Percentiles rank a stretch among this genome's conserved stretches.
phyloP scores from a whole-genome alignment of 2,113 vertebrate genomes.

The Paracyprichromis sp. region DNA sequence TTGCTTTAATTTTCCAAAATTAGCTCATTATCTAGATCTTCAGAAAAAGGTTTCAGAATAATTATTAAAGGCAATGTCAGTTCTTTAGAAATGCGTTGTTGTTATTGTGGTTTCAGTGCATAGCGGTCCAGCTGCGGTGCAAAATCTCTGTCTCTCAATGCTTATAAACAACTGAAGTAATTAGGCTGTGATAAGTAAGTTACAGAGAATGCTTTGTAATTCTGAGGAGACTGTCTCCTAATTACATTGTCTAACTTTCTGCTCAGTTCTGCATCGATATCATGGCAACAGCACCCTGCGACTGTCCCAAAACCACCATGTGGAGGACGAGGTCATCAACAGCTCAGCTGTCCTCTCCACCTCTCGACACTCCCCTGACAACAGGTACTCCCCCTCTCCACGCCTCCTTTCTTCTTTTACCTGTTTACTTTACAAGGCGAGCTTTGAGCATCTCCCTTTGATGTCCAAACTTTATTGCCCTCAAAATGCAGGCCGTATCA shows the following conservation, averaged over 20 bases:
- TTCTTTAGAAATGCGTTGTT: background rate
- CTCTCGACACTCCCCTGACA: constrained; percentile 48
- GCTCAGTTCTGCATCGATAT: constrained; percentile 63
- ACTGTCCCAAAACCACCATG: constrained; percentile 64
- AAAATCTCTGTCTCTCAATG: background rate
- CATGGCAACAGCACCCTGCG: constrained; percentile 58
- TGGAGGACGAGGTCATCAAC: constrained; percentile 73
- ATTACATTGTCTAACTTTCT: background rate
- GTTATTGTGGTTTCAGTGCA: background rate
- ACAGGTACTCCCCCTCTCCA: constrained; percentile 38
- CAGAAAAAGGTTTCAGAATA: background rate
- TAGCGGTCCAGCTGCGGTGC: background rate
- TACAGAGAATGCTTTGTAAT: background rate
- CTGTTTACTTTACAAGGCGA: background rate
- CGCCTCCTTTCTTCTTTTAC: background rate
- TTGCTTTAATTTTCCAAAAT: background rate
- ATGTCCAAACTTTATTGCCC: background rate
- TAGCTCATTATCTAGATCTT: background rate
- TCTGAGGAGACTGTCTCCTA: background rate
- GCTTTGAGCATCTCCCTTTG: background rate
- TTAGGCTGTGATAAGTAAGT: background rate
- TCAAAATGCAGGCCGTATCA: background rate
- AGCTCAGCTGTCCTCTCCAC: constrained; percentile 59
- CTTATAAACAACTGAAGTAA: background rate
- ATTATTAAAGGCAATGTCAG: background rate